Conservation (phyloP, 2,797 vertebrate species). For the Gallinago nigripennis region DNA sequence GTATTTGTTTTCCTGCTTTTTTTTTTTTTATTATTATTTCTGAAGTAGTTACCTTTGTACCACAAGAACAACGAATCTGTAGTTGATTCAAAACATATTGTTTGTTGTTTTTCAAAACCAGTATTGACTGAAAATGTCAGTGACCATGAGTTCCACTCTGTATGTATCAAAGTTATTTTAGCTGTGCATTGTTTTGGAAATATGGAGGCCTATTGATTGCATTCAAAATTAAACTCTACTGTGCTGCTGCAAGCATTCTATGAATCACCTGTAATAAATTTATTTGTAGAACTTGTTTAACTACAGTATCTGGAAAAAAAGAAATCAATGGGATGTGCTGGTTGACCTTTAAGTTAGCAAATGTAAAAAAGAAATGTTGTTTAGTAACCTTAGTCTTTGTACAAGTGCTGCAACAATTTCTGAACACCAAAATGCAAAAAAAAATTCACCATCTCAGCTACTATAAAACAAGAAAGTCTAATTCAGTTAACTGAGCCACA, state of each 20-base stretch:
- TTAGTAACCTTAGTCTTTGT: background rate
- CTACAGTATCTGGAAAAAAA: conserved; percentile 49
- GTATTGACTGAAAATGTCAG: conserved; percentile 66
- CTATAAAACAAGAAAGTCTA: background rate
- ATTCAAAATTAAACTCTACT: conserved; percentile 62
- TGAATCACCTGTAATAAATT: conserved; percentile 62
- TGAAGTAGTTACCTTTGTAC: conserved; percentile 21
- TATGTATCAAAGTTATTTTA: conserved; percentile 53
- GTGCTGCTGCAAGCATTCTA: conserved; percentile 43
- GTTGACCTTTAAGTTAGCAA: conserved; percentile 63
- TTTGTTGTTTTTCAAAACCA: conserved; percentile 55
- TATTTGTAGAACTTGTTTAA: conserved; percentile 67
- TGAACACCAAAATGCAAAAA: background rate
- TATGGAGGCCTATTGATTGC: conserved; percentile 70
- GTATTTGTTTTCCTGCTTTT: background rate
- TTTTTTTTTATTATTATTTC: background rate
- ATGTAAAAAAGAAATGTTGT: conserved; percentile 25
- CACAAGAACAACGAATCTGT: conserved; percentile 58
- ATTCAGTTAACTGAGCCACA: background rate
- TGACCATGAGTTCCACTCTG: background rate
- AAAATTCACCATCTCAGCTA: background rate
- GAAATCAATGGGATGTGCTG: conserved; percentile 55
- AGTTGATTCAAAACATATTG: conserved; percentile 52
- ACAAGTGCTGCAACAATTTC: background rate
- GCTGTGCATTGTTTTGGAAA: conserved; percentile 61